Conservation (phyloP, 2,888 invertebrate species). For the Sepioteuthis lessoniana region DNA sequence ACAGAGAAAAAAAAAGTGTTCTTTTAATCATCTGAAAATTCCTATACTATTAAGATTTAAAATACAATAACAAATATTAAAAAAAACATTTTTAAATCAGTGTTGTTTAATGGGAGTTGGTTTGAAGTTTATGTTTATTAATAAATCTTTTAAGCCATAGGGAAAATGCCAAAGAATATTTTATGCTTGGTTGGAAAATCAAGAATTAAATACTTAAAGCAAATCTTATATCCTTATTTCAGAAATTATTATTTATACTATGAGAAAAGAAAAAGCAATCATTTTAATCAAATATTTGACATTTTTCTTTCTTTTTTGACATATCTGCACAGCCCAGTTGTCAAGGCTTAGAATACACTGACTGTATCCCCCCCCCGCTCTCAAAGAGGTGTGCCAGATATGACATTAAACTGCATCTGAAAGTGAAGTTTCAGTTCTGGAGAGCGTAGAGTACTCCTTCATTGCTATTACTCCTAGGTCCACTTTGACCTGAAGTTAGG, state of each 20-base stretch:
- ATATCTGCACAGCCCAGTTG: too few relatives aligned
- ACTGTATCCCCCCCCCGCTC: too few relatives aligned
- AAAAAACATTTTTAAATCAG: not conserved
- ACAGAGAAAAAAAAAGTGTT: not conserved
- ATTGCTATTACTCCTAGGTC: too few relatives aligned
- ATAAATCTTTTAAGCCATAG: not conserved
- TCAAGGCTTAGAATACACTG: too few relatives aligned
- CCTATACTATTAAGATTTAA: not conserved
- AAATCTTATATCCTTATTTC: not conserved
- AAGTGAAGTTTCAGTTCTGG: too few relatives aligned
- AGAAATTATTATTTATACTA: not conserved
- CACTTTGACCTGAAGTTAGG: too few relatives aligned
- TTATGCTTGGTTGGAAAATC: not conserved
- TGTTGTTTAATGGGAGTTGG: not conserved
- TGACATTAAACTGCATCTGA: too few relatives aligned
- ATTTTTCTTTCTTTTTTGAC: too few relatives aligned
- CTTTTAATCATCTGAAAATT: not conserved
- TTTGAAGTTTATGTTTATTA: not conserved
- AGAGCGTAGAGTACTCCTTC: too few relatives aligned
- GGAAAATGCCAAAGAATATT: not conserved
- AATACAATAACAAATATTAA: not conserved
- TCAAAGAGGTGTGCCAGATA: too few relatives aligned
- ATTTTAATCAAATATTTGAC: too few relatives aligned
- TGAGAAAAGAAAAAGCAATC: too few relatives aligned
- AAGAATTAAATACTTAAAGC: not conserved